phyloP scores from a whole-genome alignment of 2,797 vertebrate genomes.

The Lithobates sylvaticus region DNA sequence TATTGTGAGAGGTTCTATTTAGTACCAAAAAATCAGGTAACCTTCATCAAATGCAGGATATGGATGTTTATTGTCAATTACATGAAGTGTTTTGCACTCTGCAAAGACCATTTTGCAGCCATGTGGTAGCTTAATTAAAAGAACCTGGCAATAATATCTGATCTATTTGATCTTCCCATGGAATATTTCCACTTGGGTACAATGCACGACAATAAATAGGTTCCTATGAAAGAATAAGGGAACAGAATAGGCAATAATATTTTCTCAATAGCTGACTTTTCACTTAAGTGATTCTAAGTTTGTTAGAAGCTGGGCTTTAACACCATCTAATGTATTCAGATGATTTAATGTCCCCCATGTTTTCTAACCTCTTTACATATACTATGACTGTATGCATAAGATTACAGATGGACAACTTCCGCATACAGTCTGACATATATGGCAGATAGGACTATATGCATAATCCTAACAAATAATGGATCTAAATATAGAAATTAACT shows the following conservation, averaged over 20 bases:
- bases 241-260: background rate
- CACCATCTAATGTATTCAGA: background rate
- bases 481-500: background rate
- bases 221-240: background rate
- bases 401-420: background rate
- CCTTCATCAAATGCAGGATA: too few species aligned
- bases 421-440: background rate
- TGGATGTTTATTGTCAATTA: too few species aligned
- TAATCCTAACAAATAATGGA: background rate
- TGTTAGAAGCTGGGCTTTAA: background rate
- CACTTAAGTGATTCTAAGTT: background rate
- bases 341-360: background rate
- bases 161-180: background rate
- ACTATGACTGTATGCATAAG: background rate
- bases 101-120: too few species aligned
- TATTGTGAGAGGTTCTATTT: too few species aligned
- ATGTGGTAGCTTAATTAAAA: too few species aligned
- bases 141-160: too few species aligned
- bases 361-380: background rate
- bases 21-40: too few species aligned
- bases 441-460: slow-evolving; percentile 3
- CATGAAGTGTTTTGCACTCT: too few species aligned
- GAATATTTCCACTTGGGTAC: background rate
- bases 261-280: background rate
- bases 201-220: background rate